Conservation (phyloP, 2,888 invertebrate species). For the Drosophila cracens region DNA sequence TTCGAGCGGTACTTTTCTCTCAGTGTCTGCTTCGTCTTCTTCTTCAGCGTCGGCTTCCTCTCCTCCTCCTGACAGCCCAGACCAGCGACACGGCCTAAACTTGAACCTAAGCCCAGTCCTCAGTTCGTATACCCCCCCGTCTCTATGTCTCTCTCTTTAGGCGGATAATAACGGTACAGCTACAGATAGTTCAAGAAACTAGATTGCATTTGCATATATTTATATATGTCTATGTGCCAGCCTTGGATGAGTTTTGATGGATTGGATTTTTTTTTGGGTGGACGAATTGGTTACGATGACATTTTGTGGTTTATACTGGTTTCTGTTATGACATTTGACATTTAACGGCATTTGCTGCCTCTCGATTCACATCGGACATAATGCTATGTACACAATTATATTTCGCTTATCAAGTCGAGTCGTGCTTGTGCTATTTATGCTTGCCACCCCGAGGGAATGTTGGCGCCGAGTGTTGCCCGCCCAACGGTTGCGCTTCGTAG, state of each 20-base stretch:
- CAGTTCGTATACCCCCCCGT: not conserved
- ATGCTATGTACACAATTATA: not conserved
- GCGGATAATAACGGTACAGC: not conserved
- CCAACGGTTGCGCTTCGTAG: not conserved
- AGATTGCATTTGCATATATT: constrained; percentile 12
- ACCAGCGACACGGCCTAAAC: constrained; percentile 33
- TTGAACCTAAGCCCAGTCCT: not conserved
- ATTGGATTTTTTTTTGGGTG: not conserved
- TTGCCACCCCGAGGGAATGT: not conserved
- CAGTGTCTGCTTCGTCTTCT: not conserved
- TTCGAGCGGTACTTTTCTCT: not conserved
- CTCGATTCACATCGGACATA: constrained; percentile 4
- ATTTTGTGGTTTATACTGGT: constrained; percentile 8
- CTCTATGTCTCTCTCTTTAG: not conserved
- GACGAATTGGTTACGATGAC: constrained; percentile 35
- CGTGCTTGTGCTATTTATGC: constrained; percentile 17
- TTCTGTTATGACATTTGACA: constrained; percentile 3
- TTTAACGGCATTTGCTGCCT: constrained; percentile 29
- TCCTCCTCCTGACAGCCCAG: constrained; percentile 20
- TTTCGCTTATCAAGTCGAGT: constrained; percentile 9
- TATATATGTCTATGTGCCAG: constrained; percentile 27
- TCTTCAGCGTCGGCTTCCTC: not conserved
- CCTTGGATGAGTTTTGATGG: constrained; percentile 17
- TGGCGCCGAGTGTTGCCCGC: constrained; percentile 1
- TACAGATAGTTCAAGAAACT: not conserved